Base-by-base conservation (phyloP, 2,888 invertebrate genomes). In the Andricus quercusramuli region DNA sequence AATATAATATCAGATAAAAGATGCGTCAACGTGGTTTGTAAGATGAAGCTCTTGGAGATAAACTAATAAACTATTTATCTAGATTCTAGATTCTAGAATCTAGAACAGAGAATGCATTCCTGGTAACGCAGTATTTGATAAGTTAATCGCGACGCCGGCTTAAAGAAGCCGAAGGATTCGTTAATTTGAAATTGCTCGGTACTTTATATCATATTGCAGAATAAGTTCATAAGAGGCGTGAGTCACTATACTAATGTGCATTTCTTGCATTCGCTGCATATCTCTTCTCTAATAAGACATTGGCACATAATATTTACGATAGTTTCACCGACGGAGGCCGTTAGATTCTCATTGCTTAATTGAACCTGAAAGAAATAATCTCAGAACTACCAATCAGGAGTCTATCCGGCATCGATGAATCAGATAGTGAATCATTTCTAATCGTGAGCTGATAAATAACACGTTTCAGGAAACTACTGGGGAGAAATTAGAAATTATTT, bases 51-150 rank as follows among this genome's bases (percentile, higher is more conserved):
- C 47, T 17, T 20, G 32, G 56, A 65, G 78, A 82, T 82, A 79
- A 51, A 64, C 47, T 11, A 17, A 41, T 47, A 47, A 76, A 65
- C 77, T 70, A 78, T 37, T 37, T 37, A 37, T 37, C 37, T 1
- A 37, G 9, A 37, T 37, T 37, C 37, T 9, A 80, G 64, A 82
- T 76, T 77, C 68, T 51, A 25, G 59, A 44, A 51, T n/a, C n/a
- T n/a, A n/a, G 32, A 74, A 77, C 79, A 56, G 65, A 32, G 25
- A 70, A 59, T 47, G 78, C 78, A 59, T 82, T 82, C 82, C 64
- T 47, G 78, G 80, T 78, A 82, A 80, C 64, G 32, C 44, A 76
- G 66, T 62, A 59, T 56, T 78, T 79, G 79, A 79, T 78, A 80
- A 80, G 74, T 64, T 80, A 79, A 80, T 78, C 79, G 2, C 67